Evolutionary conservation across 2,797 vertebrate species (phyloP).

Genomic region (Eleutherodactylus coqui): DNA sequence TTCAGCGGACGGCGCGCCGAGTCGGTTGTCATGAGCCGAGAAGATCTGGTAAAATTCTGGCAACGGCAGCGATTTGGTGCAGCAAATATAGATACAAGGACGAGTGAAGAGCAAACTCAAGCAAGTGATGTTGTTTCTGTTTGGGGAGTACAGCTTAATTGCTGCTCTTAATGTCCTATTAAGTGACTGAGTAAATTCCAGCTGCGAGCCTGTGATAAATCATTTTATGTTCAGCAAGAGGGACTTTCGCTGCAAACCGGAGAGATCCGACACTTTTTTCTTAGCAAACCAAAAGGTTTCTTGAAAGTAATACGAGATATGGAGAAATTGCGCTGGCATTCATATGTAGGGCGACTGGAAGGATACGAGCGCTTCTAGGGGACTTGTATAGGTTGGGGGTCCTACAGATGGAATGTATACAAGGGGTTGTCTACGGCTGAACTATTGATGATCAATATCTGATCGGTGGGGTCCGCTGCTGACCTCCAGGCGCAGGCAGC

Average conservation of each 20-base stretch:
- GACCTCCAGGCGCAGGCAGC: too few relatives aligned
- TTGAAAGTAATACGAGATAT: background rate
- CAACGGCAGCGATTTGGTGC: conserved; percentile 7
- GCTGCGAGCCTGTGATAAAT: conserved; percentile 62
- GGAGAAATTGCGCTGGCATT: background rate
- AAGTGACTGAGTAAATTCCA: conserved; percentile 65
- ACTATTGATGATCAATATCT: too few relatives aligned
- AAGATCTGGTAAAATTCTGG: conserved; percentile 29
- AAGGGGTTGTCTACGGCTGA: too few relatives aligned
- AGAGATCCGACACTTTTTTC: conserved; percentile 37
- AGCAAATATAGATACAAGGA: conserved; percentile 54
- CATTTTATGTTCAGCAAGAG: conserved; percentile 59
- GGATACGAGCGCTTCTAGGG: background rate
- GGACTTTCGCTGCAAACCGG: conserved; percentile 47
- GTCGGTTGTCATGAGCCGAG: background rate
- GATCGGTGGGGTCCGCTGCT: too few relatives aligned
- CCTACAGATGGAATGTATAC: background rate
- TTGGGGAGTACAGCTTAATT: conserved; percentile 63
- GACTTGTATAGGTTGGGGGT: background rate
- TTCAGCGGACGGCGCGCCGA: conserved; percentile 10
- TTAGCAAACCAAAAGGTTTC: background rate
- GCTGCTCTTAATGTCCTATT: conserved; percentile 64
- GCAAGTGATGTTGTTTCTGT: conserved; percentile 60
- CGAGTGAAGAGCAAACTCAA: conserved; percentile 60
- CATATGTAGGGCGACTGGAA: background rate